phyloP scores from a whole-genome alignment of 2,888 invertebrate species.

The Ramazzottius varieornatus region DNA sequence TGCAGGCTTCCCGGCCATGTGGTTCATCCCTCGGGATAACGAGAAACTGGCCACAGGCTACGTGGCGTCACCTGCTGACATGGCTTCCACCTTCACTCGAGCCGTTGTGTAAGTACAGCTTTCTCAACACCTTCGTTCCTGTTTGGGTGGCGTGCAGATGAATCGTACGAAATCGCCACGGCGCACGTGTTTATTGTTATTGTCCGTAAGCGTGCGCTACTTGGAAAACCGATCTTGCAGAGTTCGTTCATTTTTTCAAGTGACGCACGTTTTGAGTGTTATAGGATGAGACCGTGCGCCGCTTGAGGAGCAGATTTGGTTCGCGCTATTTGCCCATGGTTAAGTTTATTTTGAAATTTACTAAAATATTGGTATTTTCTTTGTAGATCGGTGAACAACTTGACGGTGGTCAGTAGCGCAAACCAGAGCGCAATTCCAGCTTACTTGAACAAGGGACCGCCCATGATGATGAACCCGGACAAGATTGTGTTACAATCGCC shows the following conservation, averaged over 20 bases:
- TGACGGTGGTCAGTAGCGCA: background rate
- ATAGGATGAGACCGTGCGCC: too few relatives aligned
- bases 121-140: background rate
- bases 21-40: background rate
- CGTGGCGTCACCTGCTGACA: background rate
- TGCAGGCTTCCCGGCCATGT: background rate
- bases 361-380: background rate
- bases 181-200: too few relatives aligned
- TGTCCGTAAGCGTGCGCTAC: too few relatives aligned
- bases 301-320: too few relatives aligned
- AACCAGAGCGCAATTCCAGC: too few relatives aligned
- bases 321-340: too few relatives aligned
- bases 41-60: background rate
- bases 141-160: background rate
- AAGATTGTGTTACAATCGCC: background rate
- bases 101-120: background rate
- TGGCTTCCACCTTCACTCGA: background rate
- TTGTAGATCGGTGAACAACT: background rate
- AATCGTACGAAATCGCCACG: background rate
- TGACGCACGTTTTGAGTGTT: too few relatives aligned
- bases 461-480: background rate
- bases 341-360: too few relatives aligned
- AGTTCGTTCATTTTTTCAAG: too few relatives aligned
- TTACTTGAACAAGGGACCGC: background rate
- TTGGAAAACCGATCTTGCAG: too few relatives aligned